phyloP scores from a whole-genome alignment of 2,113 vertebrate species.

The Oreochromis niloticus region DNA sequence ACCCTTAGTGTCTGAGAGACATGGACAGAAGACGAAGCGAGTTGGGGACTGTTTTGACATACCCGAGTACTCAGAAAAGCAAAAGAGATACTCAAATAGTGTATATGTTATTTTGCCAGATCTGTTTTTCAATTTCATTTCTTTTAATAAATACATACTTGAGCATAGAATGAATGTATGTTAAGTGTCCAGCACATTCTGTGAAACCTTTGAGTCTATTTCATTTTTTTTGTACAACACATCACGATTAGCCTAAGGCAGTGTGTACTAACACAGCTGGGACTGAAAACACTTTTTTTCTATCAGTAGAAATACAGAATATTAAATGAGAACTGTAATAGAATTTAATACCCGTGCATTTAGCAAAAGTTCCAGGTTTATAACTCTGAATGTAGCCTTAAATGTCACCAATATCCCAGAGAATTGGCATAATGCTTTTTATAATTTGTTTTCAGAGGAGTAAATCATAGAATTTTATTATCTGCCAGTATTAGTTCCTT shows the following conservation, averaged over 20 bases:
- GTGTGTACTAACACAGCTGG: neutral
- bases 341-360: neutral
- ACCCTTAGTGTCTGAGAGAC: neutral
- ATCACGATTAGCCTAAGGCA: constrained; percentile 10
- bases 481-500: neutral
- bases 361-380: neutral
- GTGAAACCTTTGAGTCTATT: neutral
- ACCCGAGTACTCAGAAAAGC: neutral
- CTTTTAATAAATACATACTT: neutral
- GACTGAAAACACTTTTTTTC: neutral
- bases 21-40: neutral
- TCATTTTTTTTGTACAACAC: neutral
- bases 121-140: neutral
- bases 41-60: neutral
- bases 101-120: neutral
- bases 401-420: constrained; percentile 36
- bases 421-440: constrained; percentile 3
- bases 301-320: neutral
- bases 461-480: constrained; percentile 29
- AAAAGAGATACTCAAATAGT: neutral
- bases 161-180: neutral
- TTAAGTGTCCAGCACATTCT: neutral
- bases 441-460: constrained; percentile 6
- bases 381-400: neutral
- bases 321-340: constrained; percentile 23